Conservation (phyloP, 2,888 invertebrate species). For the Tolmerus cingulatus region DNA sequence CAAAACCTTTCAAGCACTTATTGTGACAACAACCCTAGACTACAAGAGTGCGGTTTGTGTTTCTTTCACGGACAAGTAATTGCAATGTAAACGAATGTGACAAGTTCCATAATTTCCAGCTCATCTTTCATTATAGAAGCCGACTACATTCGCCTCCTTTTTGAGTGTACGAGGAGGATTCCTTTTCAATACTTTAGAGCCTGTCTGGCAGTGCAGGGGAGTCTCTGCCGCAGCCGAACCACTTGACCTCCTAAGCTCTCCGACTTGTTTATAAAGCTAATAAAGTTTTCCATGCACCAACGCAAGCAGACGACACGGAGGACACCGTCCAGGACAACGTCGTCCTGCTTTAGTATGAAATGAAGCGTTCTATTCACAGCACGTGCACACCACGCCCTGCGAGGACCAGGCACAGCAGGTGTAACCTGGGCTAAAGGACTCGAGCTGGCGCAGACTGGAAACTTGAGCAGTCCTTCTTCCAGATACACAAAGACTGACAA, state of each 20-base stretch:
- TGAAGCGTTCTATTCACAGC: background rate
- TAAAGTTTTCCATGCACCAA: slow-evolving; percentile 20
- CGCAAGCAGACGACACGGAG: background rate
- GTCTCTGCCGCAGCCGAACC: slow-evolving; percentile 14
- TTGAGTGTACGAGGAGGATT: background rate
- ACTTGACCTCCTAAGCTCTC: slow-evolving; percentile 34
- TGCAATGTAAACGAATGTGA: slow-evolving; percentile 11
- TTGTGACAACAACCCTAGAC: background rate
- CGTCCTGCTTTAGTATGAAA: background rate
- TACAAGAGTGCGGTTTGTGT: background rate
- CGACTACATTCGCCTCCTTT: background rate
- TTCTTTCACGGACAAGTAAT: background rate
- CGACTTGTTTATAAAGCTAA: slow-evolving; percentile 31
- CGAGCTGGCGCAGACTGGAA: background rate
- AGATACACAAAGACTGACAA: background rate
- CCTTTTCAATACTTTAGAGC: background rate
- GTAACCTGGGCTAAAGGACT: background rate
- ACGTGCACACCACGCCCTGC: background rate
- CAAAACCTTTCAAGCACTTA: background rate
- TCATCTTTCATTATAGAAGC: background rate
- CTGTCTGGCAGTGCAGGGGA: background rate
- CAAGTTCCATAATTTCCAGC: slow-evolving; percentile 12
- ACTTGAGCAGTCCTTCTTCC: background rate
- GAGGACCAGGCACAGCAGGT: background rate
- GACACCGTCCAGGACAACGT: background rate